Base-by-base conservation (phyloP, 2,888 invertebrate genomes). In the Tiliacea citrago region DNA sequence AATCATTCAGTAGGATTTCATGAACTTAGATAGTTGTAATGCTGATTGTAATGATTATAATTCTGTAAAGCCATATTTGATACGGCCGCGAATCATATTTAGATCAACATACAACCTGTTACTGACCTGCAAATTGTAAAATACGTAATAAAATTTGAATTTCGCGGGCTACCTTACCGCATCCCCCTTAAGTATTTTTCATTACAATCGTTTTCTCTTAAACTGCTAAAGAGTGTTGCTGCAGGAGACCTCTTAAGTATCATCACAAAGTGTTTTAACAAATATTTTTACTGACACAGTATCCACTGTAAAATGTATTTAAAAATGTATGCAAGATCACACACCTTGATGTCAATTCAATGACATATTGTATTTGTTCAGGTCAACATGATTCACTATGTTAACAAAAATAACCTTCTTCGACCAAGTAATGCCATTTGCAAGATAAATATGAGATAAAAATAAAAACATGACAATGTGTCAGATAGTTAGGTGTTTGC, bases 341-440 rank as follows among this genome's bases (percentile, higher is more conserved):
- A 18, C 53, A 35, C 13, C 7, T 42, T 16, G 21, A 45, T 55
- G 49, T 35, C 7, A 62, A 67, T 70, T 9, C 1, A 21, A 55
- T 53, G 66, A 51, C 16, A 61, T 13, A 62, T 18, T 47, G 18
- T 47, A 18, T 61, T 18, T 47, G 24, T 42, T 29, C 13, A 29
- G 55, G 18, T 68, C 12, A 47, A 67, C 13, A 47, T 73, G 39
- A 57, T 39, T 62, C 29, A 77, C 1, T 35, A 13, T 29, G 24
- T 51, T 2, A n/a, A 39, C 12, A 65, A 77, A 77, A 66, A 77
- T 72, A 66, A 62, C 45, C 60, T 71, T 66, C 5, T 42, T 57
- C 1, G 7, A 55, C 18, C 42, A 55, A 10, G 24, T 42, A 42
- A 71, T 39, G 63, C 9, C n/a, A 65, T 70, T 70, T 60, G 13